Conservation (phyloP, 2,888 invertebrate genomes). For the Allolobophora icterica region DNA sequence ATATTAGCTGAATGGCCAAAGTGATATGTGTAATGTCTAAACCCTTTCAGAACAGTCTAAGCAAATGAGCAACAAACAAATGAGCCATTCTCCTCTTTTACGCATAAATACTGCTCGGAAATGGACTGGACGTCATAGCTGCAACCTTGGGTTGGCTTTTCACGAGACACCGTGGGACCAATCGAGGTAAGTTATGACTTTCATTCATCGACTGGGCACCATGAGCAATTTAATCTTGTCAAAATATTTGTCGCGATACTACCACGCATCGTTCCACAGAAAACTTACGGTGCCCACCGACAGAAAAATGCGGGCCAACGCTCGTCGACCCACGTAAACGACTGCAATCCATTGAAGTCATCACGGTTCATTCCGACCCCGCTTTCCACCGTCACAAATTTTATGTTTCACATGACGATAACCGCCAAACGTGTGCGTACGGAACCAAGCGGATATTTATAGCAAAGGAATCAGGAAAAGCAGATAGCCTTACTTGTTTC, state of each 20-base stretch:
- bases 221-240: neutral
- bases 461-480: neutral
- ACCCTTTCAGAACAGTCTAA: neutral
- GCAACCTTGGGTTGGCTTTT: neutral
- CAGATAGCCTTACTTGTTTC: constrained; percentile 66
- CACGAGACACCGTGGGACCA: neutral
- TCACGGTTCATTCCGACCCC: neutral
- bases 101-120: neutral
- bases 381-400: neutral
- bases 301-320: neutral
- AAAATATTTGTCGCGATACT: neutral
- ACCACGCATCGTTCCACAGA: neutral
- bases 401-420: neutral
- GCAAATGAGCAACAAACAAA: neutral
- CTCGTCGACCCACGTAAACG: neutral
- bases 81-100: neutral
- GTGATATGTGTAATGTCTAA: neutral
- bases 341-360: neutral
- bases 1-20: neutral
- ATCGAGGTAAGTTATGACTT: neutral
- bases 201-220: neutral
- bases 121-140: neutral
- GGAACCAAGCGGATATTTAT: neutral
- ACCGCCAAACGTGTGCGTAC: neutral
- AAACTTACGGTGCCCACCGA: neutral